These are phyloP conservation scores for Acanthosepion esculentum DNA, from an alignment of 2,888 invertebrate species.

Conservation along the genomic window DNA sequence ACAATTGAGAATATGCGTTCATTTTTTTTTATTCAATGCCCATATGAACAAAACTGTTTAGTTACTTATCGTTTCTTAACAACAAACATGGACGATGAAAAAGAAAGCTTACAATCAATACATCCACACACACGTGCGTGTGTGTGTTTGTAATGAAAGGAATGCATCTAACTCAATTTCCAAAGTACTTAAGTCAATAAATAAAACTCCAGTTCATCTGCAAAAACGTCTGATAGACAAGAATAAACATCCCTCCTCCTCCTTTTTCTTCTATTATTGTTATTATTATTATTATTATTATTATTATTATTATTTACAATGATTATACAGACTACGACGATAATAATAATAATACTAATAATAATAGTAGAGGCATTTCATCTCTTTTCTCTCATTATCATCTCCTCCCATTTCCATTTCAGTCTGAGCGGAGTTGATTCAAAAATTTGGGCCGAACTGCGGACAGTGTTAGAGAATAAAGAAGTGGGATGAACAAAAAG, in stretches of 20 bases:
- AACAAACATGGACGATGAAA: too few species aligned
- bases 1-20: too few species aligned
- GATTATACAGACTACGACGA: background rate
- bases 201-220: too few species aligned
- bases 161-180: too few species aligned
- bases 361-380: background rate
- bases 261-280: background rate
- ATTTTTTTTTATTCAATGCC: too few species aligned
- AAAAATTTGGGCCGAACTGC: background rate
- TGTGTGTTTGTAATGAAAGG: too few species aligned
- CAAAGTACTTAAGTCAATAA: too few species aligned
- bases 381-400: background rate
- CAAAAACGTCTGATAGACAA: too few species aligned
- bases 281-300: background rate
- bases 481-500: background rate
- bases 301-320: background rate
- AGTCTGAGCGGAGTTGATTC: background rate
- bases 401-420: background rate
- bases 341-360: background rate
- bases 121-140: too few species aligned
- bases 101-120: too few species aligned
- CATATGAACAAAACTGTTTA: too few species aligned
- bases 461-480: background rate
- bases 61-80: too few species aligned
- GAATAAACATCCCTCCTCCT: background rate